These are phyloP conservation scores for Microcebus murinus DNA, from an alignment of 2,113 vertebrate genomes.

Conservation along the genomic window DNA sequence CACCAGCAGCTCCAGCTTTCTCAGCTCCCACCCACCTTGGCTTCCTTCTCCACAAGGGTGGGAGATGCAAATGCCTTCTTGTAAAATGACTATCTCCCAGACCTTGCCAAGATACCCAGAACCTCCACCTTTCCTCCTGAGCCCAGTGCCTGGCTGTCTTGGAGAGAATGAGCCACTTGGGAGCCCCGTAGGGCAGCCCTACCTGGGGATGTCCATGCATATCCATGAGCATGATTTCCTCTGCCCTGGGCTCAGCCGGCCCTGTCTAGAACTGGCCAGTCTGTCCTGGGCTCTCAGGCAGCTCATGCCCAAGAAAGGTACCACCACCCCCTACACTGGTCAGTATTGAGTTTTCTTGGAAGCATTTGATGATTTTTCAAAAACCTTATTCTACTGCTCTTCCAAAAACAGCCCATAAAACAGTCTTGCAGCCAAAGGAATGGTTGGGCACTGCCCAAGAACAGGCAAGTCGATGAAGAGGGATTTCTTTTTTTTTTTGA, in stretches of 20 bases:
- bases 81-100: not conserved
- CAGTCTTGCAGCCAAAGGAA: constrained; percentile 4
- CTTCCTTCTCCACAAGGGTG: not conserved
- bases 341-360: constrained; percentile 32
- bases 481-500: not conserved
- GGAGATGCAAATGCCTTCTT: not conserved
- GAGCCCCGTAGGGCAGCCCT: not conserved
- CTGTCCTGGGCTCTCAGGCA: fast-evolving
- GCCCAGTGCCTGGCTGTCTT: not conserved
- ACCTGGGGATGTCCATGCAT: not conserved
- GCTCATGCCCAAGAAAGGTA: not conserved
- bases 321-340: not conserved
- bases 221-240: not conserved
- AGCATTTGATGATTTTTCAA: constrained; percentile 46
- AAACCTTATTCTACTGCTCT: constrained; percentile 54
- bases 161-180: constrained; percentile 30
- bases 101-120: constrained; percentile 13
- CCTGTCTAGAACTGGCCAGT: not conserved
- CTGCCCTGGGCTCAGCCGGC: not conserved
- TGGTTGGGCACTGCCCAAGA: not conserved
- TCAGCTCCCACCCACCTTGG: fast-evolving
- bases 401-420: constrained; percentile 53
- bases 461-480: not conserved
- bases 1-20: fast-evolving
- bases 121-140: not conserved